Evolutionary conservation across 2,888 invertebrate genomes (phyloP), one percentile per base, ranked within the genome.

Genomic region (Callyntrura guangdongensis): DNA sequence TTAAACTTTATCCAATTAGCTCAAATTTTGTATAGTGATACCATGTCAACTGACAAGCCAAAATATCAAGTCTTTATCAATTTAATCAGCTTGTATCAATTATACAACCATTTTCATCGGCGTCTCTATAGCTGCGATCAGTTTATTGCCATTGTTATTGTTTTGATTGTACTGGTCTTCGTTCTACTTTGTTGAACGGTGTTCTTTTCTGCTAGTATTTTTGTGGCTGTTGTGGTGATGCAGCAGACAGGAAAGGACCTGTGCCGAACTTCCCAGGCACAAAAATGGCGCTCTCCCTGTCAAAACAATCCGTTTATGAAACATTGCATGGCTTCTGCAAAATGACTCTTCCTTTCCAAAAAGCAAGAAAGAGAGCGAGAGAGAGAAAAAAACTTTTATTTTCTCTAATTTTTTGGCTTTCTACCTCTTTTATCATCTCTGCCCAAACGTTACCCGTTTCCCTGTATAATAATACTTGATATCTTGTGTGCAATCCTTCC

Each of bases 241-340:
- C 67, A 67, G 67, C 2, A 4, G 6, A 36, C 36, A 36, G 36
- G 6, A 27, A 27, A 67, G n/a, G n/a, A 27, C 9, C 17, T 64
- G 20, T 27, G 1, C 12, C 36, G 25, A 20, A 27, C 27, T 4
- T 36, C 36, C 27, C 67, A 27, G 67, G 27, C 27, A 67, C 14
- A 27, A 11, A 36, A 36, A 36, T 27, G 27, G 27, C 20, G 74
- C 47, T 49, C 49, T 22, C 22, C 47, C 74, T 74, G 74, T 74
- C 74, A 74, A 74, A 49, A 74, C 47, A 74, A 74, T 49, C 74
- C 47, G 47, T 22, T 74, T 74, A 74, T 74, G 49, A 74, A 74
- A 49, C 47, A 74, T 49, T 74, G 49, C 49, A 49, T 49, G 74
- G 6, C 17, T 36, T 36, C 36, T 36, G 45, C 61, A 64, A 25